Percentiles rank a stretch among this genome's conserved stretches.
Evolutionary conservation across 2,797 vertebrate genomes (phyloP).

Genomic region (Antennarius maculatus): DNA sequence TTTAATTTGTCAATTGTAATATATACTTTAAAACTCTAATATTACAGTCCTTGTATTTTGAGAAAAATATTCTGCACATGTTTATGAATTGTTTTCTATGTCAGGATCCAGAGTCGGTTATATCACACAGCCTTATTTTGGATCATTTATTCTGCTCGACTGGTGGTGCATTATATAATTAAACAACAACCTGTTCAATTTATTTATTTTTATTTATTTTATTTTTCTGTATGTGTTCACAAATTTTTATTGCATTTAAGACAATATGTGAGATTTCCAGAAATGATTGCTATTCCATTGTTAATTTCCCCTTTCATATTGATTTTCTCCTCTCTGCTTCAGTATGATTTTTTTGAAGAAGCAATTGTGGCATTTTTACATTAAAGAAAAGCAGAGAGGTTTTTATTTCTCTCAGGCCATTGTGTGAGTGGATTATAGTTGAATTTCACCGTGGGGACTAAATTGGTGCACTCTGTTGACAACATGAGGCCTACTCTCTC

Average conservation of each 20-base stretch:
- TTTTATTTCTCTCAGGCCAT: neutral
- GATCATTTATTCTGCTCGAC: no score
- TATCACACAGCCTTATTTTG: no score
- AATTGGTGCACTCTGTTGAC: slow-evolving; percentile 1
- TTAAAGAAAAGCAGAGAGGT: neutral
- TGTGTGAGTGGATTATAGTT: slow-evolving; percentile 13
- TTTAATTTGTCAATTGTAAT: no score
- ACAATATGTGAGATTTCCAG: neutral
- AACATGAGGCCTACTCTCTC: slow-evolving; percentile 18
- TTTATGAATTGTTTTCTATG: no score
- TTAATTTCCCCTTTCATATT: slow-evolving; percentile 1
- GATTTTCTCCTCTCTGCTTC: slow-evolving; percentile 16
- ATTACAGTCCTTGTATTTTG: no score
- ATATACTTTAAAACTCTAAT: no score
- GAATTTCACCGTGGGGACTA: slow-evolving; percentile 3
- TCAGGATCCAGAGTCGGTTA: no score
- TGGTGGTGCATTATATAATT: no score
- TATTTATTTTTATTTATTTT: neutral
- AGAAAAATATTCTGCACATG: no score
- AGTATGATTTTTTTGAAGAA: slow-evolving; percentile 3
- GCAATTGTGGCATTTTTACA: neutral
- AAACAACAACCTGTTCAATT: no score
- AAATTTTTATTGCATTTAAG: slow-evolving; percentile 15
- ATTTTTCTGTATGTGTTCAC: neutral
- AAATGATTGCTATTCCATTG: slow-evolving; percentile 19